Conservation (phyloP, 1,140 invertebrate genomes). For the Pogonognathellus flavescens region DNA sequence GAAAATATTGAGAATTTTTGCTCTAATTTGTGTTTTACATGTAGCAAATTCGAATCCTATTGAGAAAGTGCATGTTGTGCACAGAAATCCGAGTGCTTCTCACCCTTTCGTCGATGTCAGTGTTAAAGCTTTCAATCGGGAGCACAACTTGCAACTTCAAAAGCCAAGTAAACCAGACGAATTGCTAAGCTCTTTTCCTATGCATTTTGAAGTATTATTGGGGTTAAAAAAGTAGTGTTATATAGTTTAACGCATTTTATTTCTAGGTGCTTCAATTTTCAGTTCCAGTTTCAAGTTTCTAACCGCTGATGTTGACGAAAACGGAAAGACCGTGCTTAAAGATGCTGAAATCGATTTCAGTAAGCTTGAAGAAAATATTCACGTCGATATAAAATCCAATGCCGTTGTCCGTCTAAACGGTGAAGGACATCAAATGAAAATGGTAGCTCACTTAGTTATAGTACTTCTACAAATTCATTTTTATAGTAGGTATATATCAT, state of each 20-base stretch:
- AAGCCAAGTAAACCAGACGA: neutral
- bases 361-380: neutral
- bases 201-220: neutral
- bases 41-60: slow-evolving; percentile 2
- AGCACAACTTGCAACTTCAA: neutral
- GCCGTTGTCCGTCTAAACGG: neutral
- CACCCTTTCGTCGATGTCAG: neutral
- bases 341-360: neutral
- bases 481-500: too few relatives aligned
- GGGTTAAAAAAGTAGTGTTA: neutral
- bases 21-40: neutral
- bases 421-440: neutral
- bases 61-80: neutral
- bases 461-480: neutral
- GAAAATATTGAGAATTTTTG: neutral
- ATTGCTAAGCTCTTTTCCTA: neutral
- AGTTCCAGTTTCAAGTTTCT: slow-evolving; percentile 1
- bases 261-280: neutral
- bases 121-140: neutral
- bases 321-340: slow-evolving; percentile 3
- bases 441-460: neutral
- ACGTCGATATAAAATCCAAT: neutral
- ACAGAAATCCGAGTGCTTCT: neutral
- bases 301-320: slow-evolving; percentile 15
- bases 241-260: neutral